Conservation (phyloP, 2,797 vertebrate genomes). For the Glyptemys insculpta region DNA sequence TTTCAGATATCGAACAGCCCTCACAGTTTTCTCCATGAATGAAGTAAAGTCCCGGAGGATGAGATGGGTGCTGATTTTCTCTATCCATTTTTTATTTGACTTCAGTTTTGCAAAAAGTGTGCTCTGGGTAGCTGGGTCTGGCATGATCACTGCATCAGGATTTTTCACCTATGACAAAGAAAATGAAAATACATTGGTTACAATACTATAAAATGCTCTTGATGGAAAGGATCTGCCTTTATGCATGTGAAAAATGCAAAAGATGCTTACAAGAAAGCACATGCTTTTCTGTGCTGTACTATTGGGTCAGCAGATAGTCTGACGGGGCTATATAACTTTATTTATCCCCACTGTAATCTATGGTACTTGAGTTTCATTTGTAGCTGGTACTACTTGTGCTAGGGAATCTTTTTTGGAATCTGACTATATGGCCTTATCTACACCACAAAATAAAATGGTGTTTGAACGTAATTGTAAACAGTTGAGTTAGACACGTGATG, state of each 20-base stretch:
- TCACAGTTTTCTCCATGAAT: constrained; percentile 83
- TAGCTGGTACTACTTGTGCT: fast-evolving
- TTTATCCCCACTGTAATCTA: background rate
- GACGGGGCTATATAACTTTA: background rate
- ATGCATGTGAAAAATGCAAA: background rate
- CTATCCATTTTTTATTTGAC: constrained; percentile 74
- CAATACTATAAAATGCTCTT: background rate
- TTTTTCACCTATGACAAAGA: constrained; percentile 79
- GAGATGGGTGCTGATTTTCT: constrained; percentile 77
- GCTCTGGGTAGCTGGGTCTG: constrained; percentile 56
- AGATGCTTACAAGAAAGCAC: background rate
- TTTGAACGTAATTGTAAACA: fast-evolving
- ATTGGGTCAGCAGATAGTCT: background rate
- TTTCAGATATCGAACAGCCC: constrained; percentile 74
- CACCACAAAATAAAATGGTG: fast-evolving
- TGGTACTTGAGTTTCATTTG: background rate
- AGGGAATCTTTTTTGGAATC: background rate
- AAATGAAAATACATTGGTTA: constrained; percentile 21
- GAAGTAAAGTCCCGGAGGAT: constrained; percentile 82
- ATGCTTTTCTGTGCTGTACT: background rate
- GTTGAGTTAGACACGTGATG: fast-evolving
- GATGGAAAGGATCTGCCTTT: background rate
- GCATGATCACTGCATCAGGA: constrained; percentile 8
- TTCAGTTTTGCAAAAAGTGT: constrained; percentile 66
- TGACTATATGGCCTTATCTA: fast-evolving